Conservation (phyloP, 1,140 invertebrate genomes). For the Zaprionus lachaisei region DNA sequence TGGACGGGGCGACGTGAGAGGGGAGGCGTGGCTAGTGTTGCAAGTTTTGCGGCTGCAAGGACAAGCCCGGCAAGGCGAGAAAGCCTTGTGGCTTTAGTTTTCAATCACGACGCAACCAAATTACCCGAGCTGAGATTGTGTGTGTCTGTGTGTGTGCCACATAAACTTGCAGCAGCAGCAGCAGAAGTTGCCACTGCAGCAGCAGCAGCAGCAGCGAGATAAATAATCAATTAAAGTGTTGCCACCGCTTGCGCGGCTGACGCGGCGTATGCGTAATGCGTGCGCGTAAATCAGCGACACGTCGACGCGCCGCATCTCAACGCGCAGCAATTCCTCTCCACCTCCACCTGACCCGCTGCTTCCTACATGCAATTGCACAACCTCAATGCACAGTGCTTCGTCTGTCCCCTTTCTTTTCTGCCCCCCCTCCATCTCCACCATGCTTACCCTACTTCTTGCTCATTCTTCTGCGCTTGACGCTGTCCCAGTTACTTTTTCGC, state of each 20-base stretch:
- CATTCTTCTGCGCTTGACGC: slow-evolving; percentile 3
- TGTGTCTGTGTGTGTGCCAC: slow-evolving; percentile 12
- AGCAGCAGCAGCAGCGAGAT: slow-evolving; percentile 41
- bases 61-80: slow-evolving; percentile 9
- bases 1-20: not conserved
- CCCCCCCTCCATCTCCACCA: not conserved
- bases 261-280: slow-evolving; percentile 57
- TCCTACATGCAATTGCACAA: slow-evolving; percentile 47
- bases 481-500: slow-evolving; percentile 29
- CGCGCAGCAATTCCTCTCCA: not conserved
- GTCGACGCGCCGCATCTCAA: not conserved
- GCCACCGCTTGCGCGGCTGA: slow-evolving; percentile 33
- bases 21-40: not conserved
- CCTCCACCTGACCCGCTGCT: not conserved
- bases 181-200: not conserved
- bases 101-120: slow-evolving; percentile 46
- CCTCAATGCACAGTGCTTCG: slow-evolving; percentile 16
- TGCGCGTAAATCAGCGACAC: slow-evolving; percentile 46
- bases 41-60: slow-evolving; percentile 8
- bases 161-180: slow-evolving; percentile 16
- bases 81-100: slow-evolving; percentile 25
- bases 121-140: slow-evolving; percentile 14
- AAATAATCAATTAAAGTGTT: slow-evolving; percentile 75
- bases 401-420: not conserved
- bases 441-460: not conserved